Evolutionary conservation across 2,888 invertebrate species (phyloP).

Genomic region (Tryphoninae sp.): DNA sequence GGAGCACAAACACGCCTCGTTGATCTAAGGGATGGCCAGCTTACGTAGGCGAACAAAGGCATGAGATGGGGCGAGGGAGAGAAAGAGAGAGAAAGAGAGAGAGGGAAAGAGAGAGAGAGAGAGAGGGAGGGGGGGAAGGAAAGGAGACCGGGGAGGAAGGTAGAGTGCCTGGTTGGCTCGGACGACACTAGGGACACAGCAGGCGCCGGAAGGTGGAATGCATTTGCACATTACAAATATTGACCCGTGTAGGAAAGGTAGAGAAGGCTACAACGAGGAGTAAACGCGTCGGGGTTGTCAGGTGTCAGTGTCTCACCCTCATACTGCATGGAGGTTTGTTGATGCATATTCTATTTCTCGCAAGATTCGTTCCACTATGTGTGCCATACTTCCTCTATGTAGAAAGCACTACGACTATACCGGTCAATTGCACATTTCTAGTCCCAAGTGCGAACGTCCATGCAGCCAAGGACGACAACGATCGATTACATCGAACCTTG

Average conservation of each 20-base stretch:
- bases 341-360: conserved; percentile 9
- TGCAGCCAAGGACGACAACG: conserved; percentile 40
- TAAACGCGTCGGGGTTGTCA: conserved; percentile 62
- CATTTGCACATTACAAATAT: conserved; percentile 69
- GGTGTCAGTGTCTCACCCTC: conserved; percentile 46
- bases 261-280: conserved; percentile 19
- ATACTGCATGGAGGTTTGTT: conserved; percentile 11
- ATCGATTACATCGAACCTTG: conserved; percentile 61
- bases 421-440: conserved; percentile 44
- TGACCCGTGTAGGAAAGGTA: conserved; percentile 53
- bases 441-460: conserved; percentile 57
- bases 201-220: conserved; percentile 60
- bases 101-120: not conserved
- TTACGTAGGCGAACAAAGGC: conserved; percentile 44
- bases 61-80: conserved; percentile 6
- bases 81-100: not conserved
- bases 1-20: conserved; percentile 53
- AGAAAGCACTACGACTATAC: conserved; percentile 10
- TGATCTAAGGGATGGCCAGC: conserved; percentile 56
- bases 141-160: not conserved
- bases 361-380: not conserved
- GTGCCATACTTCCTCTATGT: conserved; percentile 16
- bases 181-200: conserved; percentile 46
- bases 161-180: conserved; percentile 22
- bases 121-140: not conserved